These are phyloP conservation scores for Morus bassanus DNA, from an alignment of 2,797 vertebrate genomes.

Conservation along the genomic window DNA sequence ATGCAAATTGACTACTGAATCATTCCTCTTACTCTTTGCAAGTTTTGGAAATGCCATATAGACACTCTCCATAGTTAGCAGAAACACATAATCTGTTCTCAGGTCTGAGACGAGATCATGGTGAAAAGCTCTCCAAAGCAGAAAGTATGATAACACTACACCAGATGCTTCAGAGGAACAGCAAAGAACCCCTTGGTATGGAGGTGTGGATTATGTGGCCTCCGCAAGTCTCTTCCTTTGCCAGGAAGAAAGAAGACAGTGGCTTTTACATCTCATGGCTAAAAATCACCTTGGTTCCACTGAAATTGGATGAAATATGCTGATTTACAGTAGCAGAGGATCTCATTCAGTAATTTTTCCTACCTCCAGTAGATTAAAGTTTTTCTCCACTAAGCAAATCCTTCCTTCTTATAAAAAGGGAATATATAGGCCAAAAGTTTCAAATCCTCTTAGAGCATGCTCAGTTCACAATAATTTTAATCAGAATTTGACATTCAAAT, in stretches of 20 bases:
- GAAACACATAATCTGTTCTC: not conserved
- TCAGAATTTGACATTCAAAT: not conserved
- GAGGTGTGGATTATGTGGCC: not conserved
- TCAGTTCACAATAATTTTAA: not conserved
- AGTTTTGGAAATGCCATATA: not conserved
- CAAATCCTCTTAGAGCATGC: not conserved
- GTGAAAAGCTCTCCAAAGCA: not conserved
- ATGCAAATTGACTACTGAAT: not conserved
- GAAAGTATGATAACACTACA: not conserved
- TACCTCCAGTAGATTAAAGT: not conserved
- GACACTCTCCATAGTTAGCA: not conserved
- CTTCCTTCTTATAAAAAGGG: not conserved
- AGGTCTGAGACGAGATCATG: fast-evolving
- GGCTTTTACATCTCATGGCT: not conserved
- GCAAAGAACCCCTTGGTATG: fast-evolving
- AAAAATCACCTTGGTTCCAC: not conserved
- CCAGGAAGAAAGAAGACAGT: not conserved
- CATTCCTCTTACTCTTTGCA: not conserved
- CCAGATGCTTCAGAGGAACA: not conserved
- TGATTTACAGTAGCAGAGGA: not conserved
- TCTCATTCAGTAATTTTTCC: not conserved
- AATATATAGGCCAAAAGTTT: not conserved
- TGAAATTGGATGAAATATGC: not conserved
- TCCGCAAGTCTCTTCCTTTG: not conserved
- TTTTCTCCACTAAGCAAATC: not conserved